Evolutionary conservation across 2,797 vertebrate genomes (phyloP).

Genomic region (Pseudocheirus occidentalis): DNA sequence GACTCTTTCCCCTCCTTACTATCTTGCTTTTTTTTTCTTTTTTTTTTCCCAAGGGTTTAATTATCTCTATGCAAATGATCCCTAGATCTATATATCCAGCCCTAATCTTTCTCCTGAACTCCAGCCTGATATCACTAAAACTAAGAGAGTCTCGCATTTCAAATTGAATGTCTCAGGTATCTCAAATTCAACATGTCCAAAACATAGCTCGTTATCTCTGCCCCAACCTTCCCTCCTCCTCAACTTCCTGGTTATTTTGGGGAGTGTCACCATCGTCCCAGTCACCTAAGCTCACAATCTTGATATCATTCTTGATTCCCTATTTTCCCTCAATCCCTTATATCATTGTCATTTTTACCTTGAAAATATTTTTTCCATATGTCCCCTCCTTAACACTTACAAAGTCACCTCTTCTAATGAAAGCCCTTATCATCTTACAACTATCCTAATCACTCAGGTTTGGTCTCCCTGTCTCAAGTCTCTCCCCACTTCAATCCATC

Average conservation of each 20-base stretch:
- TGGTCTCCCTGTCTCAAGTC: neutral
- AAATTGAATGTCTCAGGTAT: neutral
- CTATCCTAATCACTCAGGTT: neutral
- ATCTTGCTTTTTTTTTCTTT: too few species aligned
- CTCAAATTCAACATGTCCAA: neutral
- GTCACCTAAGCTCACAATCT: neutral
- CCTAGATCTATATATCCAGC: too few species aligned
- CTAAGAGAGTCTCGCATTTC: neutral
- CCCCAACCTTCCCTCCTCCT: neutral
- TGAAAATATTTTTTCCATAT: neutral
- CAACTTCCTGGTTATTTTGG: neutral
- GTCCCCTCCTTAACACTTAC: neutral
- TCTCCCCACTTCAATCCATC: neutral
- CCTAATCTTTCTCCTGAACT: too few species aligned
- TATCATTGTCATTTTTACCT: neutral
- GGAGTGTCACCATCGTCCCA: neutral
- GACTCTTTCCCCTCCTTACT: too few species aligned
- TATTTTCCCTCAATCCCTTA: neutral
- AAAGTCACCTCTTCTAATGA: neutral
- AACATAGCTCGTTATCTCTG: neutral
- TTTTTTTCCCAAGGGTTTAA: too few species aligned
- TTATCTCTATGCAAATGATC: too few species aligned
- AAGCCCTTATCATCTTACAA: neutral
- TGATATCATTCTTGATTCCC: neutral
- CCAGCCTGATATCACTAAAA: too few species aligned